Conservation (phyloP, 2,888 invertebrate species). For the Siphlonurus alternatus region DNA sequence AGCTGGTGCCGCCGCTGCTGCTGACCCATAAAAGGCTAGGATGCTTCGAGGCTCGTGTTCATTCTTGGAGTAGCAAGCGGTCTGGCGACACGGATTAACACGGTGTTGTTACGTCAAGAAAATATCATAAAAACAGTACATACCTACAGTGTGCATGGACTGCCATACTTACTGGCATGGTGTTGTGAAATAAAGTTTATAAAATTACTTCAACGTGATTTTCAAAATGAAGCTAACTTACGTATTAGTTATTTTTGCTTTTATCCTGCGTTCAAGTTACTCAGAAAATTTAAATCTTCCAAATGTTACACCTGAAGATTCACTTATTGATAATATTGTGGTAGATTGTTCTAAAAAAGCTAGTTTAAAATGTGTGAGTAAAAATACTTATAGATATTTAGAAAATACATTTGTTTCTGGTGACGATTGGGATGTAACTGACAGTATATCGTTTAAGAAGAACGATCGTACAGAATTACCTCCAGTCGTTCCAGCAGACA, state of each 20-base stretch:
- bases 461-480: background rate
- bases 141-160: background rate
- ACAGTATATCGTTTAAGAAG: background rate
- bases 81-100: background rate
- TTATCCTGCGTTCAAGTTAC: background rate
- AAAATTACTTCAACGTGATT: no score
- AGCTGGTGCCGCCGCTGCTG: background rate
- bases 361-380: background rate
- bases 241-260: background rate
- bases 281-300: background rate
- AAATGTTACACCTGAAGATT: background rate
- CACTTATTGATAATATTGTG: background rate
- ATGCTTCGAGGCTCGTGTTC: background rate
- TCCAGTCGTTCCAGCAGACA: background rate
- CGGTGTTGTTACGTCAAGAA: no score
- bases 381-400: background rate
- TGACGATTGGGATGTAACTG: background rate
- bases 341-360: background rate
- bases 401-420: background rate
- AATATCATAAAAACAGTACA: background rate
- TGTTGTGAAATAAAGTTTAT: background rate
- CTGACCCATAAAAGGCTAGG: constrained; percentile 3
- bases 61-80: background rate
- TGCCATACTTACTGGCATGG: background rate
- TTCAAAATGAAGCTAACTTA: background rate